Percentiles rank a stretch among this genome's conserved stretches.
Evolutionary conservation across 92 coral and sea anemone genomes (phyloP).

Genomic region (Palythoa grandis): DNA sequence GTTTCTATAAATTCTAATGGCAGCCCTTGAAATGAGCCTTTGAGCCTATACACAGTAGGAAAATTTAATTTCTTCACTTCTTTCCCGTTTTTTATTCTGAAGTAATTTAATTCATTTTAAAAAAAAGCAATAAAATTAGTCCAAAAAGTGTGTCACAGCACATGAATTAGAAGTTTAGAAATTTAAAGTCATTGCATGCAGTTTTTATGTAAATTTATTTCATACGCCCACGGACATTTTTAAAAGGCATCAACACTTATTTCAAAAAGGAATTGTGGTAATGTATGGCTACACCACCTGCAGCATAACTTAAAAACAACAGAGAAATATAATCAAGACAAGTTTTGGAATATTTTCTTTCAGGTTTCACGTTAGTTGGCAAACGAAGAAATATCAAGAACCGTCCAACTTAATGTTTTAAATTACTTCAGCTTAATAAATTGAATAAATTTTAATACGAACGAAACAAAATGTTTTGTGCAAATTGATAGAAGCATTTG

Average conservation of each 20-base stretch:
- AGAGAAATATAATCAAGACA: background rate
- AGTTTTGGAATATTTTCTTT: background rate
- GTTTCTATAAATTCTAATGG: too few species aligned
- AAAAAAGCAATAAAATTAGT: background rate
- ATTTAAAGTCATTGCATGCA: background rate
- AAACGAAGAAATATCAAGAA: background rate
- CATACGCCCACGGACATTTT: conserved; percentile 19
- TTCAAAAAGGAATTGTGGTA: conserved; percentile 20
- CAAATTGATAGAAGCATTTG: background rate
- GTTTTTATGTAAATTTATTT: background rate
- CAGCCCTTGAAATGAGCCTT: background rate
- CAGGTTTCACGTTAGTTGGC: background rate
- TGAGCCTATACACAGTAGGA: background rate
- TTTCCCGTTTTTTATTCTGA: background rate
- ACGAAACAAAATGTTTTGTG: background rate
- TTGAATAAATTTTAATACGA: background rate
- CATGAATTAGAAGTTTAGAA: background rate
- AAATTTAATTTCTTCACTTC: background rate
- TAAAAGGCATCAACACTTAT: background rate
- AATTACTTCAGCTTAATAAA: background rate
- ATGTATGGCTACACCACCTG: conserved; percentile 16
- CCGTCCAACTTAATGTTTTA: background rate
- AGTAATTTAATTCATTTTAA: background rate
- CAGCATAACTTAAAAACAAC: conserved; percentile 9
- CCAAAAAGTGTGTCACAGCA: background rate